Base-by-base conservation (phyloP, 2,113 vertebrate species). In the Toxostoma redivivum region DNA sequence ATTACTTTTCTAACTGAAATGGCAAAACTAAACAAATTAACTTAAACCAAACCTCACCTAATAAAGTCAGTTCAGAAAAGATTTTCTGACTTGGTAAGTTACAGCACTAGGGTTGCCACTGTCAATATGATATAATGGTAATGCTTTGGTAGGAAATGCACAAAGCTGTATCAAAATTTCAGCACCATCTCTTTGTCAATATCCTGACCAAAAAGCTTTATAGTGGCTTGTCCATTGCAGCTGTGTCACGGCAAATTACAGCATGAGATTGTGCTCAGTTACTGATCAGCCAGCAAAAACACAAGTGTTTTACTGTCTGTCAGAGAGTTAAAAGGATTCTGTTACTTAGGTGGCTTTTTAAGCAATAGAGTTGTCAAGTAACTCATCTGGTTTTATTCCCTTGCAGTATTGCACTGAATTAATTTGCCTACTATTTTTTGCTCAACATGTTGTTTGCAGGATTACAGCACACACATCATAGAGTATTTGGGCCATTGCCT, bases 291-390 rank as follows among this genome's bases (percentile, higher is more conserved):
- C 15, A 67, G 37, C 4, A 85, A 90, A 95, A 90, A 7, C 28
- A 72, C n/a, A 91, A 74, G 35, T 58, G 30, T 48, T 92, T 90
- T 88, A 86, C 16, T 81, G 70, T 92, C 38, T 92, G 66, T 72
- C 14, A 0, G 22, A 2, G 1, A 5, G 37, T 87, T 92, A 79
- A 84, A 91, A 95, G 48, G 38, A n/a, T 94, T 91, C 10, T 74
- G 33, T 82, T 93, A 81, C 35, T 93, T 91, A 91, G 50, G 64
- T 50, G 92, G 66, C 38, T 81, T 87, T 95, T 93, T 77, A 84
- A 92, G 74, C 38, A 51, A 42, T n/a, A 24, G 10, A 74, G 11
- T 67, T 91, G 48, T 61, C 90, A 90, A 56, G 81, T 76, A 91
- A 61, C 40, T 90, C 58, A 44, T 22, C 37, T 42, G 22, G 4